Evolutionary conservation across 2,797 vertebrate genomes (phyloP), one percentile per base, ranked within the genome.

Genomic region (Phaenicophaeus curvirostris): DNA sequence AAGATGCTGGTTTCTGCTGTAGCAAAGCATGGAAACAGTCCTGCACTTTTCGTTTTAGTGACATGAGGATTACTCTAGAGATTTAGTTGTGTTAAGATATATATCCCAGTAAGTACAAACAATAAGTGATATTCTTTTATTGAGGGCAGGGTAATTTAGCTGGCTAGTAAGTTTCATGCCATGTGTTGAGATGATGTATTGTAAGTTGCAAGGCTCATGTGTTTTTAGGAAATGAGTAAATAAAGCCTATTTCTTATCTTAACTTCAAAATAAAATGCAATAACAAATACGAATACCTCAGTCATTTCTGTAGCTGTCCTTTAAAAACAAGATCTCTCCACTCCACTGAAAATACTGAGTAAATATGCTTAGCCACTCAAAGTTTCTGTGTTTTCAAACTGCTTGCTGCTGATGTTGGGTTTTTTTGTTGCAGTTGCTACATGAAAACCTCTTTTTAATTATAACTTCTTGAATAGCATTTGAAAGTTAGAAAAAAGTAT

Each of bases 381-480:
- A 68, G 31, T 82, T 79, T 53, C 44, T 79, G 15, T 81, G n/a
- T 84, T 91, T 89, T 39, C 74, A 54, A 41, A 20, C 30, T 73
- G 30, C 35, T 85, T 94, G 57, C 35, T 89, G 15, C 51, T 63
- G 11, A 20, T 46, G 6, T 16, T 28, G 28, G 50, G 14, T 30
- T 37, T 16, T 71, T 33, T 55, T 50, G 19, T 27, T 42, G 28
- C n/a, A 53, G 24, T 75, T 85, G 3, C 16, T 75, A 31, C 20
- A 42, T 90, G 33, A 71, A 73, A 91, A 68, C 33, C 30, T 41
- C 20, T 33, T 83, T 19, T 17, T 73, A 79, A n/a, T 85, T 92
- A 46, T 15, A 8, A 25, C 16, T 81, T 89, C 20, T 81, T 53
- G 23, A 48, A 89, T 68, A 75, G 13, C 1, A 2, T 5, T 2